These are phyloP conservation scores for Gobiocypris rarus DNA, from an alignment of 2,113 vertebrate species.

Conservation along the genomic window DNA sequence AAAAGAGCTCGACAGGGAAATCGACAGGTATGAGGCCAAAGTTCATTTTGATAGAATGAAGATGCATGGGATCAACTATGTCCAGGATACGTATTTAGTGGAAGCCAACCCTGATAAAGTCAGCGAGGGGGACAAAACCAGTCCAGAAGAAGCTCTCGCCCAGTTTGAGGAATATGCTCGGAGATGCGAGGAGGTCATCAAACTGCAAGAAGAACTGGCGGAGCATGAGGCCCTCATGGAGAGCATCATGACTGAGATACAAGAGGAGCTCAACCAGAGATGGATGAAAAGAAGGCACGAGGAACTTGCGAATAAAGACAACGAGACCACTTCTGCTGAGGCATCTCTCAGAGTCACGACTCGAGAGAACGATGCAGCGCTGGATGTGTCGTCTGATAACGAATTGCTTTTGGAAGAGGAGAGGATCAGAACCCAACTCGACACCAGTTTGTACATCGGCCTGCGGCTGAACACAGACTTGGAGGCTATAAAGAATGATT, in stretches of 20 bases:
- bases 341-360: background rate
- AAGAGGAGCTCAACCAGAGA: constrained; percentile 89
- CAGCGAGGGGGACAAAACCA: constrained; percentile 25
- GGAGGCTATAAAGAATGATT: constrained; percentile 81
- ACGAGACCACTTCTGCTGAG: constrained; percentile 59
- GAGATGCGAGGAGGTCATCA: constrained; percentile 78
- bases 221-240: constrained; percentile 85
- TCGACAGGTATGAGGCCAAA: constrained; percentile 85
- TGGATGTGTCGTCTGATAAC: constrained; percentile 62
- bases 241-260: constrained; percentile 80
- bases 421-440: constrained; percentile 86
- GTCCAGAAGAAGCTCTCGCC: constrained; percentile 54
- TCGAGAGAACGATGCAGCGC: background rate
- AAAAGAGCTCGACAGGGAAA: constrained; percentile 87
- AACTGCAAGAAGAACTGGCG: constrained; percentile 83
- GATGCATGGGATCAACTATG: constrained; percentile 88
- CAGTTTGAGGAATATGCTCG: constrained; percentile 76
- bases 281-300: constrained; percentile 88
- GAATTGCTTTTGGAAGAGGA: constrained; percentile 81
- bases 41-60: constrained; percentile 87
- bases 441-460: constrained; percentile 90
- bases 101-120: constrained; percentile 63
- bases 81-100: constrained; percentile 92
- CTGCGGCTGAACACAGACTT: constrained; percentile 90
- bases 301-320: constrained; percentile 72